Conservation (phyloP, 2,797 vertebrate species). For the Notoglanidium macrostoma region DNA sequence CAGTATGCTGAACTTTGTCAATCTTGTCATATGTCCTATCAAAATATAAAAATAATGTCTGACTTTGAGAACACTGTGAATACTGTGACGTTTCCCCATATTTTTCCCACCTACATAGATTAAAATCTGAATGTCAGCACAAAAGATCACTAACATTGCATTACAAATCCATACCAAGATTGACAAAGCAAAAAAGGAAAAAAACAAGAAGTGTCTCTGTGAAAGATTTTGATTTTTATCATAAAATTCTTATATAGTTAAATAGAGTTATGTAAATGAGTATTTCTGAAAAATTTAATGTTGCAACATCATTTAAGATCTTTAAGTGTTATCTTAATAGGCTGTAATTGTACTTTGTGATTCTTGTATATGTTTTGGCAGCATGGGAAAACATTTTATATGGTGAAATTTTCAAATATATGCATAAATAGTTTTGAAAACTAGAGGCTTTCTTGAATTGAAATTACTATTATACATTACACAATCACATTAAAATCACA, state of each 20-base stretch:
- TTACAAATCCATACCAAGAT: not conserved
- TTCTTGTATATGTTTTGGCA: not conserved
- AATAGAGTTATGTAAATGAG: not conserved
- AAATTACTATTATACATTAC: not conserved
- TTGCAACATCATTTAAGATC: not conserved
- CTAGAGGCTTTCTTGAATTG: not conserved
- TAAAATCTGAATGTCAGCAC: not conserved
- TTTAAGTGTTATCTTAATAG: not conserved
- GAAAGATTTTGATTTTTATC: not conserved
- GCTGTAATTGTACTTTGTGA: not conserved
- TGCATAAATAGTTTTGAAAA: not conserved
- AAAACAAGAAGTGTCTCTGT: not conserved
- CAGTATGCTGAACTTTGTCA: constrained; percentile 8
- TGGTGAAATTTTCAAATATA: not conserved
- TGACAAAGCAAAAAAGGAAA: not conserved
- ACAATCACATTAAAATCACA: not conserved
- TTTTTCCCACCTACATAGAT: not conserved
- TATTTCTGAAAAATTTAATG: not conserved
- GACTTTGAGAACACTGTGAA: not conserved
- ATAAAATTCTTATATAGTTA: not conserved
- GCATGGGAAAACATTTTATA: not conserved
- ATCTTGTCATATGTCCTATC: constrained; percentile 55
- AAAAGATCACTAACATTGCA: not conserved
- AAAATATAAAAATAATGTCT: not conserved
- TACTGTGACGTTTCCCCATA: not conserved